Conservation (phyloP, 2,113 vertebrate species). For the Thamnophis sirtalis region DNA sequence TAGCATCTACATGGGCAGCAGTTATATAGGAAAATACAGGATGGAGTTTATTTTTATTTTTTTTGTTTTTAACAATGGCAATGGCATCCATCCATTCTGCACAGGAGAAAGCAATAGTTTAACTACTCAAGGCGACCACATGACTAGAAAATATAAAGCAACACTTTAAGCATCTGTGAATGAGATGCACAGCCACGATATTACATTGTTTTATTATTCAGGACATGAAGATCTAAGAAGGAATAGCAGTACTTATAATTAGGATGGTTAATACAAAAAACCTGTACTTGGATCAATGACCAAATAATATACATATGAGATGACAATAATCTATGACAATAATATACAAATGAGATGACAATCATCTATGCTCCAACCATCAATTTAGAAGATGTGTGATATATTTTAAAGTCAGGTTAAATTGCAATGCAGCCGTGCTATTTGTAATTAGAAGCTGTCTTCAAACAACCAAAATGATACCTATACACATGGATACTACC, state of each 20-base stretch:
- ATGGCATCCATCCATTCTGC: background rate
- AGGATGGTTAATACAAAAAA: background rate
- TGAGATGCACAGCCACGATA: background rate
- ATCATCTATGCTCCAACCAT: background rate
- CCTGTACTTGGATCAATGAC: background rate
- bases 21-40: background rate
- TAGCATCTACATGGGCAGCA: background rate
- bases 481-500: background rate
- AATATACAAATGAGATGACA: too few species aligned
- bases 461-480: background rate
- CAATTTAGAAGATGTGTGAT: background rate
- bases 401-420: background rate
- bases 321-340: too few species aligned
- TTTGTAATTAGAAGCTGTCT: background rate
- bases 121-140: background rate
- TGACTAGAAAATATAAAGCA: background rate
- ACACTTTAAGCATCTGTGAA: background rate
- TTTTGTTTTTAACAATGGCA: background rate
- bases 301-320: background rate
- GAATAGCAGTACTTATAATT: background rate
- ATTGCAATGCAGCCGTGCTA: background rate
- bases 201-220: background rate
- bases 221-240: background rate
- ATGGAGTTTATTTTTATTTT: background rate
- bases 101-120: background rate